Conservation (phyloP, 35 echinoderm and acorn worm genomes). For the Patiria miniata region DNA sequence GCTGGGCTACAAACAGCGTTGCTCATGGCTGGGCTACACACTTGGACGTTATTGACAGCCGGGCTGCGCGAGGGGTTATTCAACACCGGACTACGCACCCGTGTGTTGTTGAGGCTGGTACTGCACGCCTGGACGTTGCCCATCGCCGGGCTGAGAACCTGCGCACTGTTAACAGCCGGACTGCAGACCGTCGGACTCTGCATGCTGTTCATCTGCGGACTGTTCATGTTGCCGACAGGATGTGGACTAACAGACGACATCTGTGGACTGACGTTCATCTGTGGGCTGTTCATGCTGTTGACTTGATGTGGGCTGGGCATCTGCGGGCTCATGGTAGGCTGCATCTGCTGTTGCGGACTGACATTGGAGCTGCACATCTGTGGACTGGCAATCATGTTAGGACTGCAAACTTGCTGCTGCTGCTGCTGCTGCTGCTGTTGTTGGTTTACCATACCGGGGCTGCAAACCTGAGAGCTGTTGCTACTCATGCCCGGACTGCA, state of each 20-base stretch:
- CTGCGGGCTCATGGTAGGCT: slow-evolving; percentile 33
- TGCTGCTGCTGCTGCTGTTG: slow-evolving; percentile 73
- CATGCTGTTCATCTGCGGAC: slow-evolving; percentile 69
- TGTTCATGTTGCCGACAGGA: slow-evolving; percentile 40
- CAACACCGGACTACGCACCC: slow-evolving; percentile 64
- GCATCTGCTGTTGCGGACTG: slow-evolving; percentile 57
- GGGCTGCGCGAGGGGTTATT: slow-evolving; percentile 60
- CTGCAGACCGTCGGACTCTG: slow-evolving; percentile 50
- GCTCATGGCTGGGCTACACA: slow-evolving; percentile 57
- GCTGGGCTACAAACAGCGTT: slow-evolving; percentile 48
- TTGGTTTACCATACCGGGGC: slow-evolving; percentile 43
- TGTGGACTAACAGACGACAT: slow-evolving; percentile 33
- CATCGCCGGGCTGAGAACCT: slow-evolving; percentile 61
- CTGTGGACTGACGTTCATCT: slow-evolving; percentile 44
- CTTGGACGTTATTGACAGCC: slow-evolving; percentile 48
- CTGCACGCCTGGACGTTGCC: slow-evolving; percentile 47
- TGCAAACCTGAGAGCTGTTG: slow-evolving; percentile 33
- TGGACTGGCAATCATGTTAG: slow-evolving; percentile 42
- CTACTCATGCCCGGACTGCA: slow-evolving; percentile 37
- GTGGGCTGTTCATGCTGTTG: slow-evolving; percentile 52
- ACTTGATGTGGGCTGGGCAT: slow-evolving; percentile 19
- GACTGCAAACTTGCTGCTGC: slow-evolving; percentile 75
- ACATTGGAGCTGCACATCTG: slow-evolving; percentile 54
- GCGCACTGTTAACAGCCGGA: slow-evolving; percentile 46
- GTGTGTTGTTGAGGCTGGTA: slow-evolving; percentile 43